Evolutionary conservation across 2,888 invertebrate species (phyloP).

Genomic region (Sepioteuthis lessoniana): DNA sequence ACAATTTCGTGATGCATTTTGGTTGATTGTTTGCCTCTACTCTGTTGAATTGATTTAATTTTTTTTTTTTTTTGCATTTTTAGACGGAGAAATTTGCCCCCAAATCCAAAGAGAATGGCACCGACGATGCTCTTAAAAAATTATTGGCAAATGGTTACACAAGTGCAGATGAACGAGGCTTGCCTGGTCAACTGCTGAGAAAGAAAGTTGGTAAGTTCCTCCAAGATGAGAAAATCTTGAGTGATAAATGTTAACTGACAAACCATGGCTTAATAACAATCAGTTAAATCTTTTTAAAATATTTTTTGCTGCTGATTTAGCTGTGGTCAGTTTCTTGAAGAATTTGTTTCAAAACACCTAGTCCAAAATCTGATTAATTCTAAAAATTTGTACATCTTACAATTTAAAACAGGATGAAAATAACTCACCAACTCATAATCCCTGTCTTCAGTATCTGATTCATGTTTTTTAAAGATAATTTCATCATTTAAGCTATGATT

Average conservation of each 20-base stretch:
- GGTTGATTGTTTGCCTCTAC: too few relatives aligned
- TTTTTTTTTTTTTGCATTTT: conserved; percentile 54
- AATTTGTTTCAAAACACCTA: too few relatives aligned
- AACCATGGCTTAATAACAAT: neutral
- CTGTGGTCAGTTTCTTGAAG: too few relatives aligned
- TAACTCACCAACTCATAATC: too few relatives aligned
- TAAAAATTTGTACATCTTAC: too few relatives aligned
- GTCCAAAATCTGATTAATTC: too few relatives aligned
- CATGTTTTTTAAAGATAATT: too few relatives aligned
- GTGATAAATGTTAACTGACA: too few relatives aligned
- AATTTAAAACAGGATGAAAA: too few relatives aligned
- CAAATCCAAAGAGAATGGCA: conserved; percentile 75
- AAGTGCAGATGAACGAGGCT: conserved; percentile 67
- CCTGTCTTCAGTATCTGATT: too few relatives aligned
- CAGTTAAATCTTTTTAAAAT: neutral
- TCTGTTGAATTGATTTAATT: neutral
- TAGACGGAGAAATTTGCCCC: conserved; percentile 83
- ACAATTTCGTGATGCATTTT: too few relatives aligned
- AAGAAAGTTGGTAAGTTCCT: conserved; percentile 60
- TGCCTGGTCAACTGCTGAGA: conserved; percentile 64
- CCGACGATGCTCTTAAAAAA: conserved; percentile 85
- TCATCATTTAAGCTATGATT: too few relatives aligned
- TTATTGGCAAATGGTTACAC: conserved; percentile 81
- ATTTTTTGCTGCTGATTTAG: neutral
- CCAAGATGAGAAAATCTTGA: neutral